Evolutionary conservation across 2,113 vertebrate genomes (phyloP).

Genomic region (Centropus bengalensis): DNA sequence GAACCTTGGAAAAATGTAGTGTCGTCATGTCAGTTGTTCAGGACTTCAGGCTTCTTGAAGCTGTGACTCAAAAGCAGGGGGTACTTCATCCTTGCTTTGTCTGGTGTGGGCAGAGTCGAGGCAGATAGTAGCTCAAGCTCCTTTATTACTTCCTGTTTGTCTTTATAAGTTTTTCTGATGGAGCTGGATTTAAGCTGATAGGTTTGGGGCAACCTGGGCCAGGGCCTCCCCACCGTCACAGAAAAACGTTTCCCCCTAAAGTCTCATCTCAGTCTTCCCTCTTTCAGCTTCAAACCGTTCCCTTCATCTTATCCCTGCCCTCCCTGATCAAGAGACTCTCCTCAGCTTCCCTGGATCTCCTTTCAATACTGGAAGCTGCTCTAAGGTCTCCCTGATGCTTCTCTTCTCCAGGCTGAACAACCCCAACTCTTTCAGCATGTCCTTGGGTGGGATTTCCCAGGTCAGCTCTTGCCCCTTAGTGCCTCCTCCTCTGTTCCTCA

Average conservation of each 20-base stretch:
- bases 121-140: background rate
- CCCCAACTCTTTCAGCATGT: too few species aligned
- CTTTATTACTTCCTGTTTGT: background rate
- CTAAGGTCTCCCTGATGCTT: too few species aligned
- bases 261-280: too few species aligned
- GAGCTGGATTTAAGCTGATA: background rate
- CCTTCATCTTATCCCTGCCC: too few species aligned
- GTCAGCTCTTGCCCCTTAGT: background rate
- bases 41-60: background rate
- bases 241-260: too few species aligned
- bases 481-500: background rate
- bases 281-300: too few species aligned
- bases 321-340: too few species aligned
- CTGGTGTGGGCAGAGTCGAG: background rate
- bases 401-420: too few species aligned
- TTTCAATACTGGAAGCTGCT: too few species aligned
- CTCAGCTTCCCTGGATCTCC: too few species aligned
- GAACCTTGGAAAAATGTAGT: background rate
- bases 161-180: background rate
- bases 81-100: background rate
- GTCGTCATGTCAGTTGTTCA: fast-evolving
- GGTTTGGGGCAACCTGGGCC: too few species aligned
- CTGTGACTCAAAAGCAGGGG: background rate
- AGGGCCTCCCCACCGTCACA: too few species aligned
- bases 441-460: background rate